Evolutionary conservation across 2,888 invertebrate genomes (phyloP).

Genomic region (Xanthostigma xanthostigma): DNA sequence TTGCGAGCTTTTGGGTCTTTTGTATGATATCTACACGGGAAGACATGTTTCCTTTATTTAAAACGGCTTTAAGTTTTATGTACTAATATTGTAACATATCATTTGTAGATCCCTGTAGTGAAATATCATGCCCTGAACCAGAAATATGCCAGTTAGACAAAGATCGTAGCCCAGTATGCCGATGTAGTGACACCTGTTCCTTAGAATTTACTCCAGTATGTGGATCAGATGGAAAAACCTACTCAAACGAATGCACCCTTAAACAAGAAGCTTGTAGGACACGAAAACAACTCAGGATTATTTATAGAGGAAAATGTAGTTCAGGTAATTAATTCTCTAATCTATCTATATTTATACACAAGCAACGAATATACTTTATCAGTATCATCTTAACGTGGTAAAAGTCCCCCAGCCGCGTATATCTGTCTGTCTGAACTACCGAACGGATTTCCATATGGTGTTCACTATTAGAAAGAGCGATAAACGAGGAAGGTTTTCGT

Average conservation of each 20-base stretch:
- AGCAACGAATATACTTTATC: too few relatives aligned
- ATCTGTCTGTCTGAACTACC: too few relatives aligned
- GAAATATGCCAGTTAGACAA: conserved; percentile 73
- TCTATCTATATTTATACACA: not conserved
- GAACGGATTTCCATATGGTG: too few relatives aligned
- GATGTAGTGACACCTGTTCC: conserved; percentile 65
- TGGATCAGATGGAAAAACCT: conserved; percentile 66
- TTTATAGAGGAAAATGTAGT: conserved; percentile 70
- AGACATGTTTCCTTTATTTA: not conserved
- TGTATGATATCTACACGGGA: too few relatives aligned
- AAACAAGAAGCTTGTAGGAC: conserved; percentile 67
- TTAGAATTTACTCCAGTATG: conserved; percentile 60
- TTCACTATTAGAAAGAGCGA: too few relatives aligned
- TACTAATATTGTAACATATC: not conserved
- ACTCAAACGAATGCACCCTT: conserved; percentile 71
- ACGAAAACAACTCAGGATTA: conserved; percentile 55
- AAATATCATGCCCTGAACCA: conserved; percentile 58
- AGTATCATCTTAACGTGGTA: too few relatives aligned
- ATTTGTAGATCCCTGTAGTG: conserved; percentile 69
- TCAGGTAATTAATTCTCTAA: conserved; percentile 38
- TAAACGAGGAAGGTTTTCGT: too few relatives aligned
- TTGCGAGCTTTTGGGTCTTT: too few relatives aligned
- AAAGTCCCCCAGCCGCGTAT: too few relatives aligned
- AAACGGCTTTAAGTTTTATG: not conserved
- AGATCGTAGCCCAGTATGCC: conserved; percentile 60